Evolutionary conservation across 1,140 invertebrate genomes (phyloP).

Genomic region (Caenorhabditis latens): DNA sequence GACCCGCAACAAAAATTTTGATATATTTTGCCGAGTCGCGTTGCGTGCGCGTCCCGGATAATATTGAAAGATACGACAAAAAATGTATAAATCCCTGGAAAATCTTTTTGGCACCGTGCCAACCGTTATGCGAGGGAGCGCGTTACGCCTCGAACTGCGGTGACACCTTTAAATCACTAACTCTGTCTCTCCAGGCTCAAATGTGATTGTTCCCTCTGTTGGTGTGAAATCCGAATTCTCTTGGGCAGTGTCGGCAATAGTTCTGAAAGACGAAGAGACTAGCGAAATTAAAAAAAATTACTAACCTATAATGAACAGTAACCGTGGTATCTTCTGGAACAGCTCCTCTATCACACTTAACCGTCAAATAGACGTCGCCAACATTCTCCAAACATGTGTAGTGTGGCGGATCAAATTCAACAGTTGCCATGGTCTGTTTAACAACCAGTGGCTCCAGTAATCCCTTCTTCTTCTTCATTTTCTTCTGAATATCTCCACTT

Average conservation of each 20-base stretch:
- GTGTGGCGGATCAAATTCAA: conserved; percentile 89
- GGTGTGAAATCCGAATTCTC: conserved; percentile 95
- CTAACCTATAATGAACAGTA: conserved; percentile 72
- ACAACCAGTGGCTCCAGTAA: conserved; percentile 10
- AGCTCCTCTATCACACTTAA: conserved; percentile 87
- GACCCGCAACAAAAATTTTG: too few relatives aligned
- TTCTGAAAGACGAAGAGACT: conserved; percentile 10
- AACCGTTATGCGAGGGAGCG: too few relatives aligned
- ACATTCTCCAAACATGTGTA: conserved; percentile 99
- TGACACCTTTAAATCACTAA: conserved; percentile 13
- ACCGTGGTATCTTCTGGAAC: conserved; percentile 82
- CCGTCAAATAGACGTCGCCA: conserved; percentile 89
- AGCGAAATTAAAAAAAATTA: neutral
- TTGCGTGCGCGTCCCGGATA: too few relatives aligned
- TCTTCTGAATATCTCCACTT: conserved; percentile 84
- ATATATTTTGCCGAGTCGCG: too few relatives aligned
- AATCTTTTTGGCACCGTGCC: too few relatives aligned
- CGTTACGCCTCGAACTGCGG: too few relatives aligned
- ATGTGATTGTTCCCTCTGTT: conserved; percentile 87
- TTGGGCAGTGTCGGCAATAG: conserved; percentile 86
- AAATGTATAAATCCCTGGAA: too few relatives aligned
- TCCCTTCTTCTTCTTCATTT: conserved; percentile 78
- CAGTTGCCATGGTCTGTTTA: conserved; percentile 26
- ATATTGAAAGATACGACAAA: too few relatives aligned
- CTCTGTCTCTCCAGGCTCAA: conserved; percentile 79